These are phyloP conservation scores for Drosophila santomea DNA, from an alignment of 1,140 invertebrate species.

Conservation along the genomic window DNA sequence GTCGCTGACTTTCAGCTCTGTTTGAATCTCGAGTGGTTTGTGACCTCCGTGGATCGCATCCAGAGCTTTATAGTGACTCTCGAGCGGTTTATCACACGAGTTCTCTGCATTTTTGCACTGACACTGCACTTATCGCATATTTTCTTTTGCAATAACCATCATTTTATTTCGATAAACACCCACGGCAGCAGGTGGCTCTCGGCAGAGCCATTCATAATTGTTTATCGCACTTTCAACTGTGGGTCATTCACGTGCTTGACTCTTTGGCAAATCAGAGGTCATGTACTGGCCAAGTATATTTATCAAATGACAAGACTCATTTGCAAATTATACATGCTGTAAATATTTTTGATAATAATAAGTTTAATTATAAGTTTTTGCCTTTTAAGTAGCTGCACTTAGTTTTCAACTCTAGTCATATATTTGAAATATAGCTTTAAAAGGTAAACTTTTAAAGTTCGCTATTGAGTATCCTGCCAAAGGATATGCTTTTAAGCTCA, in stretches of 20 bases:
- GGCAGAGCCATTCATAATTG: not conserved
- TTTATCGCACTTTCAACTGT: not conserved
- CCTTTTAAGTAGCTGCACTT: not conserved
- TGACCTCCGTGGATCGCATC: not conserved
- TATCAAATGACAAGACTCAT: not conserved
- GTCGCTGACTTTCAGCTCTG: not conserved
- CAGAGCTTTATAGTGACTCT: not conserved
- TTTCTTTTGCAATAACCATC: not conserved
- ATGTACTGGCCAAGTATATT: not conserved
- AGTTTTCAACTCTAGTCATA: not conserved
- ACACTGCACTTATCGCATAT: slow-evolving; percentile 6
- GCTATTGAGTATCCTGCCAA: not conserved
- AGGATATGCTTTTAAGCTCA: not conserved
- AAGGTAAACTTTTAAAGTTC: not conserved
- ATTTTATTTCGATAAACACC: not conserved
- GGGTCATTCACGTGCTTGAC: slow-evolving; percentile 11
- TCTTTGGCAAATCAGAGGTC: not conserved
- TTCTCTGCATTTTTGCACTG: slow-evolving; percentile 6
- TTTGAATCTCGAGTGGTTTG: not conserved
- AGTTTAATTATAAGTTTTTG: too few species aligned
- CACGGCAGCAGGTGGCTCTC: not conserved
- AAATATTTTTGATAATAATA: too few species aligned
- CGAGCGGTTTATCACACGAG: not conserved
- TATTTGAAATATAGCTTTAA: not conserved
- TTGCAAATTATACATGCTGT: too few species aligned